A percentile compares a stretch with the other conserved stretches of the same genome.
These are phyloP conservation scores for Sarcophaga subvicina DNA, from an alignment of 2,888 invertebrate species.

Conservation along the genomic window DNA sequence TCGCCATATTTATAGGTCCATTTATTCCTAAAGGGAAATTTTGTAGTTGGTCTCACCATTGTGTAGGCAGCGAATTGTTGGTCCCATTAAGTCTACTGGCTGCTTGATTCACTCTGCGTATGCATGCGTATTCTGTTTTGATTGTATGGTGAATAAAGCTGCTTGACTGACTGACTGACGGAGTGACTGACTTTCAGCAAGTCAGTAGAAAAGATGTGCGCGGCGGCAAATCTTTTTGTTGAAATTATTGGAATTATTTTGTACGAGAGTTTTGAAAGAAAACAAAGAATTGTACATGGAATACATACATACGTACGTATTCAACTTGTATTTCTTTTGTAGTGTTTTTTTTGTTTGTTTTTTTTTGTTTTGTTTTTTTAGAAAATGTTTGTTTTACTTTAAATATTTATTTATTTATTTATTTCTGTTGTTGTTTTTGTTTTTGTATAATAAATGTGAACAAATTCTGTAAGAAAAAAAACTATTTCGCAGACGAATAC, in stretches of 20 bases:
- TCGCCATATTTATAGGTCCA: neutral
- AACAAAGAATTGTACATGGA: constrained; percentile 42
- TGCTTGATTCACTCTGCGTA: neutral
- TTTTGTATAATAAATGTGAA: constrained; percentile 50
- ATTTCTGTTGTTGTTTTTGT: neutral
- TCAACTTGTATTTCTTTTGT: constrained; percentile 42
- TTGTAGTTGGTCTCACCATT: constrained; percentile 31
- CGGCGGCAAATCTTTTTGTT: constrained; percentile 66
- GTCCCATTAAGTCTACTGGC: constrained; percentile 38
- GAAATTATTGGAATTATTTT: constrained; percentile 68
- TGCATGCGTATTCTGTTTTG: neutral
- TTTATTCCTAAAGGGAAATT: neutral
- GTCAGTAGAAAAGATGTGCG: constrained; percentile 30
- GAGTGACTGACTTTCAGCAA: constrained; percentile 8
- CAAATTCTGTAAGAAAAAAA: constrained; percentile 34
- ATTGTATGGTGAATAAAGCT: neutral
- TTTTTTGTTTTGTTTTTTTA: neutral
- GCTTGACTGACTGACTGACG: constrained; percentile 10
- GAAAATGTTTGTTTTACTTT: neutral
- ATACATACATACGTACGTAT: constrained; percentile 3
- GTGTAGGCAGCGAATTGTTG: constrained; percentile 1
- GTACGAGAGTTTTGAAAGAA: constrained; percentile 46
- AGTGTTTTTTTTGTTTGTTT: constrained; percentile 48
- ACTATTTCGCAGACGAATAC: neutral
- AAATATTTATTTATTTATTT: constrained; percentile 24